Percentiles rank a stretch among this genome's conserved stretches.
Conservation (phyloP, 2,113 vertebrate species). For the Ellobius talpinus region DNA sequence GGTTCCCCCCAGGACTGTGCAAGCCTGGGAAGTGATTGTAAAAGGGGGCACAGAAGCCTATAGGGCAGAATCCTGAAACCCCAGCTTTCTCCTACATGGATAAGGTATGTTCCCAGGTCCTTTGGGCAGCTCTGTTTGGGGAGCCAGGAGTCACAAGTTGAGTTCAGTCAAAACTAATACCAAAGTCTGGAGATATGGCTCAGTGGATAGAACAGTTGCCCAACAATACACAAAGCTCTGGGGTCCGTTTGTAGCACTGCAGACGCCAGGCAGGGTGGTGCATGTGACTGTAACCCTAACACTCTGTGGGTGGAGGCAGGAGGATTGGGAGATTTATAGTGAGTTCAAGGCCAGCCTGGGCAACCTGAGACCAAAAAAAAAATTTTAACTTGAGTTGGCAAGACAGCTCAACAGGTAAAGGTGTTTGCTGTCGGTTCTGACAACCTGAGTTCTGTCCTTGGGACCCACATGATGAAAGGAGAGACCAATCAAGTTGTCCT, state of each 20-base stretch:
- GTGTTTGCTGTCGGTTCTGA: background rate
- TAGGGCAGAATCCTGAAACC: background rate
- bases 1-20: background rate
- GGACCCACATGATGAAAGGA: background rate
- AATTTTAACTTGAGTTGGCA: background rate
- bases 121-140: accelerated
- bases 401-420: background rate
- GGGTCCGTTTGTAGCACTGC: background rate
- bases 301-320: background rate
- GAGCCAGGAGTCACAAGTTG: background rate
- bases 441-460: background rate
- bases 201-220: background rate
- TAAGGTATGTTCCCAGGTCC: background rate
- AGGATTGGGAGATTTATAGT: background rate
- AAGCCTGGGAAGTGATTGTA: background rate
- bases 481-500: background rate
- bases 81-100: background rate
- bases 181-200: background rate
- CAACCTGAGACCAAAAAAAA: background rate
- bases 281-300: background rate
- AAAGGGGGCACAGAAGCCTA: accelerated
- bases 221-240: no score
- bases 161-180: background rate
- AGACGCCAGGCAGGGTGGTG: background rate
- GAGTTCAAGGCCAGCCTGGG: background rate